A percentile compares a stretch with the other conserved stretches of the same genome.
phyloP scores from a whole-genome alignment of 2,797 vertebrate species.

The Neolamprologus multifasciatus region DNA sequence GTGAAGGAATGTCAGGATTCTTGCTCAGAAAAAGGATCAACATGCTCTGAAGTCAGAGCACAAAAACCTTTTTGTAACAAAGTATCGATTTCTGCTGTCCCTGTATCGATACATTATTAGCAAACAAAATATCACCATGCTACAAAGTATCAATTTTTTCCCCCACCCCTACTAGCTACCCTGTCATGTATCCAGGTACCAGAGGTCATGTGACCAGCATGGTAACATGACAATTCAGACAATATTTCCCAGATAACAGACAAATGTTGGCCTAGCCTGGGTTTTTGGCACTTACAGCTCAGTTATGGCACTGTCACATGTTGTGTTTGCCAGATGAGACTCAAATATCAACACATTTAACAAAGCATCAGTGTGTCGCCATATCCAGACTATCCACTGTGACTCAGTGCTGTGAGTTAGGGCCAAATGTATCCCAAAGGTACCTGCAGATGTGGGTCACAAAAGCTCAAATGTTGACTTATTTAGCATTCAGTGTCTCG shows the following conservation, averaged over 20 bases:
- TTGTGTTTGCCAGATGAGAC: not conserved
- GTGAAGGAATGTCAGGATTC: too few relatives aligned
- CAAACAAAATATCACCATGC: too few relatives aligned
- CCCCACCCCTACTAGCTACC: too few relatives aligned
- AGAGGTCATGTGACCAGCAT: not conserved
- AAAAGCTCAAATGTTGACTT: not conserved
- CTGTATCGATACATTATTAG: too few relatives aligned
- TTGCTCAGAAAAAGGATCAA: too few relatives aligned
- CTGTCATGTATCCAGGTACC: not conserved
- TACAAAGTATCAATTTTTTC: too few relatives aligned
- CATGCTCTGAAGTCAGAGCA: too few relatives aligned
- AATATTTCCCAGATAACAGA: not conserved
- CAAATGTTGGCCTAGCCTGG: not conserved
- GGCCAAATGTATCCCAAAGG: not conserved
- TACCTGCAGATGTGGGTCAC: not conserved
- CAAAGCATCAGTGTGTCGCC: not conserved
- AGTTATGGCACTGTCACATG: not conserved
- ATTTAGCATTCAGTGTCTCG: not conserved
- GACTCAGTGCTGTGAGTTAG: not conserved
- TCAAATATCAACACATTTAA: not conserved
- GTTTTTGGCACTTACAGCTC: not conserved
- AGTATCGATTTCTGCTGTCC: too few relatives aligned
- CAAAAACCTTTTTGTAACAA: too few relatives aligned
- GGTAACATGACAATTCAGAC: not conserved
- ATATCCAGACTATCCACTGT: not conserved